These are phyloP conservation scores for Homarus gammarus DNA, from an alignment of 2,888 invertebrate species.

Conservation along the genomic window DNA sequence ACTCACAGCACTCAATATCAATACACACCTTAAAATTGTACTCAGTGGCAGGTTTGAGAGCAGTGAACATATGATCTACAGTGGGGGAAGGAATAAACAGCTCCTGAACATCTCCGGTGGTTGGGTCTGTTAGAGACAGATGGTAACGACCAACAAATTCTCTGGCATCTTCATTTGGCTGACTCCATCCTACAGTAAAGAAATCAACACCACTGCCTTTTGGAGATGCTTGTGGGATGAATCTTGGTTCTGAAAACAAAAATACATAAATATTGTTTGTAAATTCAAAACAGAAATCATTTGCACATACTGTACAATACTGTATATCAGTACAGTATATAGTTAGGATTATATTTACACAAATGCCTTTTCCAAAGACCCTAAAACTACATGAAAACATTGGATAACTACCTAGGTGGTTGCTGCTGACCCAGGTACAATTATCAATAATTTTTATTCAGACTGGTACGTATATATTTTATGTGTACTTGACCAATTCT, in stretches of 20 bases:
- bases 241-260: constrained; percentile 86
- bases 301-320: background rate
- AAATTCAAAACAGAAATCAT: constrained; percentile 17
- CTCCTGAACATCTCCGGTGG: constrained; percentile 65
- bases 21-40: constrained; percentile 71
- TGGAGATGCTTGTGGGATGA: constrained; percentile 88
- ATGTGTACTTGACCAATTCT: too few species aligned
- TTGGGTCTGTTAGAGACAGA: constrained; percentile 65
- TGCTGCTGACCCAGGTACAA: too few species aligned
- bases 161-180: constrained; percentile 48
- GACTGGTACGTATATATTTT: too few species aligned
- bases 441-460: too few species aligned
- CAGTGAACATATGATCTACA: constrained; percentile 66
- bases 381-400: too few species aligned
- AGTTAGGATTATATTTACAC: too few species aligned
- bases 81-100: constrained; percentile 45
- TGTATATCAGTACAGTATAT: too few species aligned
- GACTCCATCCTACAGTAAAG: constrained; percentile 89
- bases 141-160: constrained; percentile 65
- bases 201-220: constrained; percentile 86
- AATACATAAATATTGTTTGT: too few species aligned
- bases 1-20: too few species aligned
- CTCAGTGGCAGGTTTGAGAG: constrained; percentile 68
- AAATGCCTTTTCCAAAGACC: too few species aligned
- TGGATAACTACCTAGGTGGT: too few species aligned